Evolutionary conservation across 2,888 invertebrate genomes (phyloP).

Genomic region (Trichogramma dendrolimi): DNA sequence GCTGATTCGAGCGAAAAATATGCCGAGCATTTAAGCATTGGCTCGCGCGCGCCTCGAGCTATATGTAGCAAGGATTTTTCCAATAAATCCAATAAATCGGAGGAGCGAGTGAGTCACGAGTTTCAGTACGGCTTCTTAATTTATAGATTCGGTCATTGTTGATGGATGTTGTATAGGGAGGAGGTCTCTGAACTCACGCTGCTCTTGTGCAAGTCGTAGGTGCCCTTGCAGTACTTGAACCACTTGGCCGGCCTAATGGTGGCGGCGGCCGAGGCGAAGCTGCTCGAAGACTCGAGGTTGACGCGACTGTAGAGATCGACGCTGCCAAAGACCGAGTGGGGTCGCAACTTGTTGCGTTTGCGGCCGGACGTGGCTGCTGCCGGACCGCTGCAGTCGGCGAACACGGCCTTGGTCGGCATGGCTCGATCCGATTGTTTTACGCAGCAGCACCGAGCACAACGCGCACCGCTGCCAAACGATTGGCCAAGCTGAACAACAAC

Average conservation of each 20-base stretch:
- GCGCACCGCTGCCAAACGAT: background rate
- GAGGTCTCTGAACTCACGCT: slow-evolving; percentile 44
- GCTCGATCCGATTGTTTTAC: slow-evolving; percentile 7
- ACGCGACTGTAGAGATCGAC: slow-evolving; percentile 5
- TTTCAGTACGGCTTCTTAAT: too few relatives aligned
- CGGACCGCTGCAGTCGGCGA: background rate
- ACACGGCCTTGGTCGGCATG: background rate
- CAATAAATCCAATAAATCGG: background rate
- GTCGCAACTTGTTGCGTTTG: background rate
- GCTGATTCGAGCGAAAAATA: too few relatives aligned
- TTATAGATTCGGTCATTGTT: background rate
- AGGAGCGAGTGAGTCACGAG: background rate
- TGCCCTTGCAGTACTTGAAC: slow-evolving; percentile 49
- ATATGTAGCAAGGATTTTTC: background rate
- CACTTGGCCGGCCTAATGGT: slow-evolving; percentile 38
- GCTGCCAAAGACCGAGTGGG: slow-evolving; percentile 15
- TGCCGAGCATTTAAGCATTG: background rate
- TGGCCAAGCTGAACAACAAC: too few relatives aligned
- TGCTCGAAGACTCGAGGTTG: too few relatives aligned
- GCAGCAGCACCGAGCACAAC: slow-evolving; percentile 20
- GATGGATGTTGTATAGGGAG: background rate
- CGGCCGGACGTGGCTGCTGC: background rate
- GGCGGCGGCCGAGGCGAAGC: background rate
- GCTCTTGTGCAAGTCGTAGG: slow-evolving; percentile 46
- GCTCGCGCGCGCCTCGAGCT: background rate